Evolutionary conservation across 2,113 vertebrate genomes (phyloP).

Genomic region (Oriolus oriolus): DNA sequence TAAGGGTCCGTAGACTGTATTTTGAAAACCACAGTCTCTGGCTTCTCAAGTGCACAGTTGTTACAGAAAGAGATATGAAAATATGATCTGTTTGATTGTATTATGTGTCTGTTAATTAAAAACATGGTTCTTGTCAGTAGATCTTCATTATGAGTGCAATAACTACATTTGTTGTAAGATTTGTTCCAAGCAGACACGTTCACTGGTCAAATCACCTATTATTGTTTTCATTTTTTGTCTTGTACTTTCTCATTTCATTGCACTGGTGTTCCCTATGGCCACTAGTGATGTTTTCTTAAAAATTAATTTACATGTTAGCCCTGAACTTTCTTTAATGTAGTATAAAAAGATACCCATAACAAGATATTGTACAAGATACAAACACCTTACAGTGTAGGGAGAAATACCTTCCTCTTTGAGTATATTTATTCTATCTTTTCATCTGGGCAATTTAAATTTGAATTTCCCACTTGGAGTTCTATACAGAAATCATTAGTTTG

Average conservation of each 20-base stretch:
- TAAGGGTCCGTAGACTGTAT: background rate
- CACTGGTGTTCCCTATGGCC: background rate
- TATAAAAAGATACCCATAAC: background rate
- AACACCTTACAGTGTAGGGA: background rate
- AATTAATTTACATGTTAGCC: background rate
- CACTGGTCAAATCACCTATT: background rate
- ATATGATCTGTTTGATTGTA: background rate
- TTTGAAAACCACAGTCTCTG: background rate
- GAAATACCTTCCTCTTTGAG: background rate
- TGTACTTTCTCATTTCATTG: background rate
- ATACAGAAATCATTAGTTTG: background rate
- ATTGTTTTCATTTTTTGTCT: background rate
- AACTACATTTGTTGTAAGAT: background rate
- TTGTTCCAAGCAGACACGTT: background rate
- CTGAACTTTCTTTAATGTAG: background rate
- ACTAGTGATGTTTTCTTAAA: background rate
- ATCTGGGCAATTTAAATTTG: background rate
- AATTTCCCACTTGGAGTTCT: background rate
- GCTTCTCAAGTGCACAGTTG: background rate
- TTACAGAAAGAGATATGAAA: background rate
- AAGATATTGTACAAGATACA: rapidly evolving
- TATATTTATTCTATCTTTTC: background rate
- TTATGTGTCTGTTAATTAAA: background rate
- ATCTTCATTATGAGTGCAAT: background rate
- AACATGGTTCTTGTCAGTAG: background rate